Evolutionary conservation across 2,888 invertebrate genomes (phyloP).

Genomic region (Tortrix viridana): DNA sequence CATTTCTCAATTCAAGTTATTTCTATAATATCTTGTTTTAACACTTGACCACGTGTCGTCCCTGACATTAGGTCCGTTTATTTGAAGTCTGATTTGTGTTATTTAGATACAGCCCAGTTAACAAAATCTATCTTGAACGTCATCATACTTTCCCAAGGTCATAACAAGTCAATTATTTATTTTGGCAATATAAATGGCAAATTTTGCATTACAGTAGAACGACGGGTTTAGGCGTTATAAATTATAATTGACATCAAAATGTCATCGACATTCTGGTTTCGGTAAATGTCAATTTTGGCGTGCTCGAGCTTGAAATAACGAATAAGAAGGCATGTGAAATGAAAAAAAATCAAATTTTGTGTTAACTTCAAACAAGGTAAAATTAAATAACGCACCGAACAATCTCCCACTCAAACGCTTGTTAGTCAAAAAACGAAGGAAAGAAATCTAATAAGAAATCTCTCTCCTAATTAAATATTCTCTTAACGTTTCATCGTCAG

Average conservation of each 20-base stretch:
- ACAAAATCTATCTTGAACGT: not conserved
- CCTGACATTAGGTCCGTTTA: too few relatives aligned
- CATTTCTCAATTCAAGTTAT: too few relatives aligned
- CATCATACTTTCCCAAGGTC: conserved; percentile 9
- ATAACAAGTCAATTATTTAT: not conserved
- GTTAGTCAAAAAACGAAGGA: not conserved
- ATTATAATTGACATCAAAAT: conserved; percentile 1
- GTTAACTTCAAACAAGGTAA: too few relatives aligned
- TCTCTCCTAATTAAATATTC: conserved; percentile 35
- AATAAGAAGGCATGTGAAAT: too few relatives aligned
- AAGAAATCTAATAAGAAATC: conserved; percentile 20
- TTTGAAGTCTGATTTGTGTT: too few relatives aligned
- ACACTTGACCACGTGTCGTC: too few relatives aligned
- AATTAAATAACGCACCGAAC: too few relatives aligned
- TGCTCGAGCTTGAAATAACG: not conserved
- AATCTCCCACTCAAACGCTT: too few relatives aligned
- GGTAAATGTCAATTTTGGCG: conserved; percentile 15
- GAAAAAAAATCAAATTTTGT: too few relatives aligned
- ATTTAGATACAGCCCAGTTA: too few relatives aligned
- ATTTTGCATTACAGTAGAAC: conserved; percentile 10
- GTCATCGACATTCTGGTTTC: conserved; percentile 7
- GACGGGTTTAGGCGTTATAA: not conserved
- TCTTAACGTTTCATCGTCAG: conserved; percentile 13
- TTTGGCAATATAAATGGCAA: conserved; percentile 13
- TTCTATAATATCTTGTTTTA: too few relatives aligned